Evolutionary conservation across 1,140 invertebrate genomes (phyloP).

Genomic region (Maniola jurtina): DNA sequence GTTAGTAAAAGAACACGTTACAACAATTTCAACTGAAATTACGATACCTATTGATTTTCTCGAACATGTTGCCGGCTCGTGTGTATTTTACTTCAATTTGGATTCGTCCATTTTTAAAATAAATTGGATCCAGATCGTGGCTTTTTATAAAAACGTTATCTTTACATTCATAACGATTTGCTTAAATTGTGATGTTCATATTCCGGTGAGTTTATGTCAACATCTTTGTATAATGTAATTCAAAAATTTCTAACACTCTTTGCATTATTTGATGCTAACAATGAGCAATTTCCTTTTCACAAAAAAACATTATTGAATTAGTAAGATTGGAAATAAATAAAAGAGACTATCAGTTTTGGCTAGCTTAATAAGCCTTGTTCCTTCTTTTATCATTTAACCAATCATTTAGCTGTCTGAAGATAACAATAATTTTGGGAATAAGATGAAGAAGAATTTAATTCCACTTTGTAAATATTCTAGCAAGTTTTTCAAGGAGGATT

Average conservation of each 20-base stretch:
- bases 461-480: no score
- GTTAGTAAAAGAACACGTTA: constrained; percentile 23
- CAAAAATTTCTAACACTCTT: background rate
- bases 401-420: no score
- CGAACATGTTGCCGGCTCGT: constrained; percentile 27
- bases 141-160: constrained; percentile 41
- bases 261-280: background rate
- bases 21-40: constrained; percentile 21
- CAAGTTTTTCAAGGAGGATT: no score
- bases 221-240: background rate
- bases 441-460: no score
- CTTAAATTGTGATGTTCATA: constrained; percentile 16
- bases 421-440: no score
- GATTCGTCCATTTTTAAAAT: constrained; percentile 39
- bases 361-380: no score
- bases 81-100: constrained; percentile 40
- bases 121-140: constrained; percentile 38
- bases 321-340: no score
- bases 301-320: no score
- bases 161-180: constrained; percentile 30
- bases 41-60: constrained; percentile 32
- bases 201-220: constrained; percentile 20
- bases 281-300: no score
- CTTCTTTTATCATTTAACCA: no score
- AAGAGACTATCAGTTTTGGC: no score